These are phyloP conservation scores for Xestoiulus laeticollis DNA, from an alignment of 2,888 invertebrate genomes.

Conservation along the genomic window DNA sequence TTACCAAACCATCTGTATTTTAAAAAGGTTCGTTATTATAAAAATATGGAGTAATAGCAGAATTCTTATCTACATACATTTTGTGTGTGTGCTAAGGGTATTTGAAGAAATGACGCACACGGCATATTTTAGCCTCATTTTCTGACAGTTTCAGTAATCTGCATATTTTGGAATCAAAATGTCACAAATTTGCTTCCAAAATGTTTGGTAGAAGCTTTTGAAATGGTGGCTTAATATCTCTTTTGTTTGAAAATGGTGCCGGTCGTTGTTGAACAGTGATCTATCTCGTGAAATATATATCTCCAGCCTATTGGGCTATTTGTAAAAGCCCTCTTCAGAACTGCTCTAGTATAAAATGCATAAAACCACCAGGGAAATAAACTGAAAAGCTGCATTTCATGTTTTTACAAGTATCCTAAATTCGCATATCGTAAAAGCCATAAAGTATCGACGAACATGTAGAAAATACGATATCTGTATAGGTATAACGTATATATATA, in stretches of 20 bases:
- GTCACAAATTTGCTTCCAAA: background rate
- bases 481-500: background rate
- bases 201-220: background rate
- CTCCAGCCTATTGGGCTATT: constrained; percentile 25
- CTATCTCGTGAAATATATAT: constrained; percentile 37
- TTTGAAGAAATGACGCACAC: background rate
- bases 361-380: constrained; percentile 32
- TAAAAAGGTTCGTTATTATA: background rate
- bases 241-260: constrained; percentile 7
- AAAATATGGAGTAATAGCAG: too few species aligned
- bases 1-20: too few species aligned
- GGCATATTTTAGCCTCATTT: background rate
- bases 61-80: background rate
- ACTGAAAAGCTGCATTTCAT: constrained; percentile 37
- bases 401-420: constrained; percentile 37
- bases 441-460: constrained; percentile 33
- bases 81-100: background rate
- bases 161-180: background rate
- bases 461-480: background rate
- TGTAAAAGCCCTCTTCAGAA: constrained; percentile 13
- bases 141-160: background rate
- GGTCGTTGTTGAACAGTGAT: background rate
- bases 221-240: constrained; percentile 1
- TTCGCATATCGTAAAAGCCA: constrained; percentile 33
- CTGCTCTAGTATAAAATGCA: constrained; percentile 21